phyloP scores from a whole-genome alignment of 2,888 invertebrate genomes.

The Pristionchus exspectatus region DNA sequence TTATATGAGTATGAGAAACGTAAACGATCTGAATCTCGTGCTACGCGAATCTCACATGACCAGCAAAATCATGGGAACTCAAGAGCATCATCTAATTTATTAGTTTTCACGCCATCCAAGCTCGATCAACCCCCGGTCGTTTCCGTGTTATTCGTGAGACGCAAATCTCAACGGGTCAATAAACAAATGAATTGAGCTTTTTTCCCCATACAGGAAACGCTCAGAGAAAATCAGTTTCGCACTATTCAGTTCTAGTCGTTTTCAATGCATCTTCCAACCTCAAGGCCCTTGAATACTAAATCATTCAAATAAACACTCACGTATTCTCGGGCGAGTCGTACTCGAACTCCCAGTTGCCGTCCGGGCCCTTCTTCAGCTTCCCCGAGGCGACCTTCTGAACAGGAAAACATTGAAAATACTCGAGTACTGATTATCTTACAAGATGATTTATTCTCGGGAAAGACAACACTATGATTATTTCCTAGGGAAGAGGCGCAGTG shows the following conservation, averaged over 20 bases:
- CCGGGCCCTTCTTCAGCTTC: constrained; percentile 76
- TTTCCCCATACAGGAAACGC: no score
- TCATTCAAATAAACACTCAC: constrained; percentile 48
- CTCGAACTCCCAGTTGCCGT: constrained; percentile 79
- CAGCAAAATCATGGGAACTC: neutral
- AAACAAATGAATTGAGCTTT: no score
- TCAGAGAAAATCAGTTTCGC: neutral
- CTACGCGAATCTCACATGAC: neutral
- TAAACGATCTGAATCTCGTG: neutral
- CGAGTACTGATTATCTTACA: no score
- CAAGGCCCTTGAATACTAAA: no score
- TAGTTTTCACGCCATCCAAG: neutral
- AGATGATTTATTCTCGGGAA: neutral
- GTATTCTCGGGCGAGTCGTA: constrained; percentile 71
- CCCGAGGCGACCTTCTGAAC: constrained; percentile 74
- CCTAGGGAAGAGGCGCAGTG: no score
- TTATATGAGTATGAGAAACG: no score
- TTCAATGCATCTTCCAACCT: neutral
- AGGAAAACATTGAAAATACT: no score
- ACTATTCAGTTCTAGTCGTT: neutral
- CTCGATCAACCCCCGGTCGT: no score
- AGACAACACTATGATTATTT: neutral
- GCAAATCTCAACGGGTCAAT: no score
- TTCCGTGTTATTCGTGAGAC: no score
- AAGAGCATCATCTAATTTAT: neutral